Evolutionary conservation across 2,888 invertebrate species (phyloP).

Genomic region (Lasioglossum vierecki): DNA sequence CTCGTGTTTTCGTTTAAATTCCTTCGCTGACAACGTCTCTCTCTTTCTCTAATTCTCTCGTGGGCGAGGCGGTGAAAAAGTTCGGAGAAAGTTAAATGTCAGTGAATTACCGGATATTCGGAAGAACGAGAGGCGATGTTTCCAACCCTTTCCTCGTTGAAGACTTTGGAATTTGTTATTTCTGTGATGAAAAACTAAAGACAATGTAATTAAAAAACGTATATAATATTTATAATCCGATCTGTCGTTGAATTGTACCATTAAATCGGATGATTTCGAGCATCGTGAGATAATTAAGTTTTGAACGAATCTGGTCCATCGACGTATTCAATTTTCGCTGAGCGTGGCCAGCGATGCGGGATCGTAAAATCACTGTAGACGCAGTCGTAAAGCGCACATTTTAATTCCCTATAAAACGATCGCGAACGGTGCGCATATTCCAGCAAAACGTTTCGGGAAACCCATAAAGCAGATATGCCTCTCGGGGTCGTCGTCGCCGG

Average conservation of each 20-base stretch:
- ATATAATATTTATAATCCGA: too few species aligned
- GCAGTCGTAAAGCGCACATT: neutral
- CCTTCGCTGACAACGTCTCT: neutral
- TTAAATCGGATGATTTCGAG: too few species aligned
- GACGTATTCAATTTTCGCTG: neutral
- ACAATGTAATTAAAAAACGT: too few species aligned
- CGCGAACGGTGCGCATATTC: neutral
- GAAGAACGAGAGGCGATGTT: neutral
- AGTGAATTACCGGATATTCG: conserved; percentile 1
- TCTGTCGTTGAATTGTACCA: too few species aligned
- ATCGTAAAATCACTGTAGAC: neutral
- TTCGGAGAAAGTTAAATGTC: neutral
- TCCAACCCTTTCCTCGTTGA: neutral
- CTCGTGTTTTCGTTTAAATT: conserved; percentile 3
- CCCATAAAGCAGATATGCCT: neutral
- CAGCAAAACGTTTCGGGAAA: neutral
- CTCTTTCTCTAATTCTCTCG: neutral
- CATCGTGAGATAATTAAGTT: too few species aligned
- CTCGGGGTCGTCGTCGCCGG: neutral
- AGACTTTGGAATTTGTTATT: neutral
- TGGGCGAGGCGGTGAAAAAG: neutral
- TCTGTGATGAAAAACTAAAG: too few species aligned
- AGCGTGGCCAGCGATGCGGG: neutral
- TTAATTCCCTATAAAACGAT: neutral
- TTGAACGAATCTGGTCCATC: too few species aligned